phyloP scores from a whole-genome alignment of 2,113 vertebrate genomes.

The Pachyramphus minor region DNA sequence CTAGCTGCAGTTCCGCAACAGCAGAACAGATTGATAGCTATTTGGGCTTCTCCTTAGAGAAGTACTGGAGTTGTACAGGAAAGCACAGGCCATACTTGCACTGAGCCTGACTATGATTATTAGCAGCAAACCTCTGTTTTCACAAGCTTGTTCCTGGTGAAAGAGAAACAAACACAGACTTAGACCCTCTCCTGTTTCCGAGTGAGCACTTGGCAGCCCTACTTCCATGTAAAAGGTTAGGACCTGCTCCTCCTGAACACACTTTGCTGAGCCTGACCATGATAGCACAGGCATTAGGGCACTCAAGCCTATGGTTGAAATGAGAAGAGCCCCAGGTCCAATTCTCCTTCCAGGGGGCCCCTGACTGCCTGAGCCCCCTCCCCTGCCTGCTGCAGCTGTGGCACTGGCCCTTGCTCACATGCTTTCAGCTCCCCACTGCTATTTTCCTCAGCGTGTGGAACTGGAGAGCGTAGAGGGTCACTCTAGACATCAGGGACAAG shows the following conservation, averaged over 20 bases:
- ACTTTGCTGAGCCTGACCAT: neutral
- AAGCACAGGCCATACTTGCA: neutral
- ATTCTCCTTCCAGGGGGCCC: neutral
- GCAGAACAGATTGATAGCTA: neutral
- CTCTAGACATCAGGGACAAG: neutral
- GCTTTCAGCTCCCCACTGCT: neutral
- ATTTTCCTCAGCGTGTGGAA: neutral
- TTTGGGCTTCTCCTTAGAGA: neutral
- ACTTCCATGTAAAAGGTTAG: fast-evolving
- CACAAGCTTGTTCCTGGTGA: neutral
- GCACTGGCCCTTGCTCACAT: neutral
- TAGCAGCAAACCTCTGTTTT: neutral
- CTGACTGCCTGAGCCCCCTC: neutral
- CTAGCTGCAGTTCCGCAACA: neutral
- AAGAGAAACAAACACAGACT: neutral
- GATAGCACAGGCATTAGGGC: neutral
- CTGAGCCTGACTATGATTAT: neutral
- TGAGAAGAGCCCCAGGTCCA: fast-evolving
- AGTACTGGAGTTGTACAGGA: neutral
- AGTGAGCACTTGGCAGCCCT: neutral
- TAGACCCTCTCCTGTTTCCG: neutral
- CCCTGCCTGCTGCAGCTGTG: neutral
- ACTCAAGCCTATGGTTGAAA: fast-evolving
- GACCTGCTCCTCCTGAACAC: neutral
- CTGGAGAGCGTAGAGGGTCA: fast-evolving